Base-by-base conservation (phyloP, 1,140 invertebrate genomes). In the Trissolcus basalis region DNA sequence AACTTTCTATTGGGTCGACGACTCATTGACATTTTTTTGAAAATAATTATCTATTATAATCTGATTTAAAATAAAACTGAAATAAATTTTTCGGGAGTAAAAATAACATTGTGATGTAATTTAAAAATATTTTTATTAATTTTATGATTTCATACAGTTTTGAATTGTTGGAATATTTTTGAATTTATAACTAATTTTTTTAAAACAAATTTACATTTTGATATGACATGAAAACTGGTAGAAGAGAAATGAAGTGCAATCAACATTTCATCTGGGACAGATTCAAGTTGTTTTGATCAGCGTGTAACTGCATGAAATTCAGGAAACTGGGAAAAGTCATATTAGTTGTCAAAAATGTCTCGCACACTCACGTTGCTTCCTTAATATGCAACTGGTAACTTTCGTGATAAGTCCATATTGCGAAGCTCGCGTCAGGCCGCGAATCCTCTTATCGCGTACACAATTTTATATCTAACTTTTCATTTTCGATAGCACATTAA, bases 261-360 rank as follows among this genome's bases (percentile, higher is more conserved):
- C 67, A 56, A 14, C 19, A 27, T 27, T 27, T 47, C 43, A 12
- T 19, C 33, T 13, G 65, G 43, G 59, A 64, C 54, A 60, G 60
- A 72, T 65, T 55, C 53, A 72, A 72, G 60, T 72, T 72, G 69
- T 41, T 54, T 59, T 12, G 43, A 54, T 43, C 54, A 44, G 11
- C 49, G 35, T 35, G 11, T 43, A 51, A 55, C 43, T 65, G 15
- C 43, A 59, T 72, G 65, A 65, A 72, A 72, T 64, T 58, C 49
- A 50, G 43, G 60, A 65, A 65, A 59, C 60, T 65, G 49, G 53
- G 19, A 53, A 54, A 43, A 72, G 48, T 49, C 48, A 48, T 72
- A 72, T 72, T 54, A 65, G 69, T 54, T 72, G 69, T 72, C 60
- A 27, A 72, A 65, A 72, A 72, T 32, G 69, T 65, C 69, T 65